A percentile compares a stretch with the other conserved stretches of the same genome.
Evolutionary conservation across 2,797 vertebrate genomes (phyloP).

Genomic region (Poeciliopsis paucimaculata): DNA sequence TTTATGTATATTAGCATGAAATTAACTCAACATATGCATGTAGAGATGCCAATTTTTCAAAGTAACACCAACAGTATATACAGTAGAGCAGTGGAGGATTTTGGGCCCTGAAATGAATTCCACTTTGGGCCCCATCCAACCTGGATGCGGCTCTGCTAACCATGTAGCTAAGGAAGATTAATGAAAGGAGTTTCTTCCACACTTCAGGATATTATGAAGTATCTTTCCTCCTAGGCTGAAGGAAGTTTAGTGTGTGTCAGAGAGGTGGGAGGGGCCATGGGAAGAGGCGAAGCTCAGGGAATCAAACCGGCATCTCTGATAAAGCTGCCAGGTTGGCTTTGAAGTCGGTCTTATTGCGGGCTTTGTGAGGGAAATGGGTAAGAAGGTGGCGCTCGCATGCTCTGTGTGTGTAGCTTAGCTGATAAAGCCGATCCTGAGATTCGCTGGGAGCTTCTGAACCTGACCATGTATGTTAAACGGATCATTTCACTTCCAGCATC

Average conservation of each 20-base stretch:
- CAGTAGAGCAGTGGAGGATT: not conserved
- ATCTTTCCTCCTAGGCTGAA: constrained; percentile 37
- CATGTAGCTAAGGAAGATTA: constrained; percentile 32
- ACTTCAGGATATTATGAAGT: constrained; percentile 15
- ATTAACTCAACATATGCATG: too few relatives aligned
- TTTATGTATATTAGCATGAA: too few relatives aligned
- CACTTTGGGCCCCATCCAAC: not conserved
- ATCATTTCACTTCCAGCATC: constrained; percentile 58
- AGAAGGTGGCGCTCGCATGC: constrained; percentile 53
- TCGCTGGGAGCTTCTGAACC: constrained; percentile 49
- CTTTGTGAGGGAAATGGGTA: constrained; percentile 55
- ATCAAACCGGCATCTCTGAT: constrained; percentile 71
- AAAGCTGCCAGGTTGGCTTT: constrained; percentile 78
- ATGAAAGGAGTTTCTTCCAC: constrained; percentile 38
- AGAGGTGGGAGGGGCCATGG: constrained; percentile 53
- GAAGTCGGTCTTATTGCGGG: constrained; percentile 71
- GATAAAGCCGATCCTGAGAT: constrained; percentile 56
- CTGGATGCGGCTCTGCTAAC: constrained; percentile 36
- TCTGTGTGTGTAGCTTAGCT: constrained; percentile 23
- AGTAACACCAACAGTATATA: too few relatives aligned
- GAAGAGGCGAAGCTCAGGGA: constrained; percentile 61
- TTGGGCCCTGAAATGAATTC: not conserved
- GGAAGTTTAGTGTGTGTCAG: constrained; percentile 1
- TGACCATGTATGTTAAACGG: constrained; percentile 72
- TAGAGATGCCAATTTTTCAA: too few relatives aligned